phyloP scores from a whole-genome alignment of 1,140 invertebrate genomes.

The Drosophila kepulauana region DNA sequence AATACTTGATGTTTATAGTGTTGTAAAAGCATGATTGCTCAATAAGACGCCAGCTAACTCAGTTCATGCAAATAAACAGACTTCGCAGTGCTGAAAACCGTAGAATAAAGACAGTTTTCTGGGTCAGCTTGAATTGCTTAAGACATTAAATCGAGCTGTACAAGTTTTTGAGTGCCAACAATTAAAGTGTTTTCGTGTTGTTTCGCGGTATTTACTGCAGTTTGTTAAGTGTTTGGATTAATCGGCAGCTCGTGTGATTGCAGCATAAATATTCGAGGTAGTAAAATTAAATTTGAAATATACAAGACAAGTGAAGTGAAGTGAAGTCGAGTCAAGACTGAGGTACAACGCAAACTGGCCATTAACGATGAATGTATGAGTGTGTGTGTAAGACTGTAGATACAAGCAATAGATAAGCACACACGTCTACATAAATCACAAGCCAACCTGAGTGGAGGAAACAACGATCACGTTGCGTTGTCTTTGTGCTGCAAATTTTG shows the following conservation, averaged over 20 bases:
- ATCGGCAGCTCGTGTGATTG: slow-evolving; percentile 6
- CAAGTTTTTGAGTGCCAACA: background rate
- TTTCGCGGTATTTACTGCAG: background rate
- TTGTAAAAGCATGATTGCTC: background rate
- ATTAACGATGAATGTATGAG: slow-evolving; percentile 33
- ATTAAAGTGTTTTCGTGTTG: background rate
- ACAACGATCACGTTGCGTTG: background rate
- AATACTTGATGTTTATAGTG: background rate
- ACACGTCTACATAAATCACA: slow-evolving; percentile 70
- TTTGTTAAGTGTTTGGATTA: background rate
- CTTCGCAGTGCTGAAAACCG: background rate
- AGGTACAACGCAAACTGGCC: slow-evolving; percentile 32
- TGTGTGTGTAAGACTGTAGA: slow-evolving; percentile 43
- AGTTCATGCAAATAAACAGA: no score
- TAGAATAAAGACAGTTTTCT: background rate
- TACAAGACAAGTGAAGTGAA: slow-evolving; percentile 22
- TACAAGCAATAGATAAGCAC: slow-evolving; percentile 59
- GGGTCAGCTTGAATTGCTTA: background rate
- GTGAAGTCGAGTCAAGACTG: slow-evolving; percentile 23
- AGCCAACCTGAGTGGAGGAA: slow-evolving; percentile 43
- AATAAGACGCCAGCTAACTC: no score
- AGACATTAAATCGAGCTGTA: background rate
- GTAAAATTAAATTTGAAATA: slow-evolving; percentile 64
- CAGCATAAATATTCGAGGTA: slow-evolving; percentile 5
- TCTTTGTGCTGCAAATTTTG: slow-evolving; percentile 58